Conservation (phyloP, 1,140 invertebrate genomes). For the Archivesica marissinica region DNA sequence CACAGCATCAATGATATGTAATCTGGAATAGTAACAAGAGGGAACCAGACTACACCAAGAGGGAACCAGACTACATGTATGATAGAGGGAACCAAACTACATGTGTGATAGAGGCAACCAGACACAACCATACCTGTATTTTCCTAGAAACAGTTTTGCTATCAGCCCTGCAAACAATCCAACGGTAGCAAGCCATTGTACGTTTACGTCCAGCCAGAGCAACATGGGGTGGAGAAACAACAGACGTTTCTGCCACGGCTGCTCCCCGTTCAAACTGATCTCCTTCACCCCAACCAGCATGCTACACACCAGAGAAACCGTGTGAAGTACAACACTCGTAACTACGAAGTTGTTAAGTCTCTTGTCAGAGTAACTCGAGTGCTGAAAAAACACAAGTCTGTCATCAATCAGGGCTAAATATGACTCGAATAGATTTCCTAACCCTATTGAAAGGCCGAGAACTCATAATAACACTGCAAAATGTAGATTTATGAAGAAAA, state of each 20-base stretch:
- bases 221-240: constrained; percentile 20
- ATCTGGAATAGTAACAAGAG: no score
- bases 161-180: constrained; percentile 22
- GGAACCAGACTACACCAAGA: no score
- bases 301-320: background rate
- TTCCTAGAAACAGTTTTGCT: constrained; percentile 59
- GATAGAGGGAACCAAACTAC: no score
- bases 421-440: no score
- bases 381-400: constrained; percentile 10
- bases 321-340: constrained; percentile 6
- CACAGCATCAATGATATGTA: constrained; percentile 34
- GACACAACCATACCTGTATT: constrained; percentile 62
- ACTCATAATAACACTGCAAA: no score
- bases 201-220: constrained; percentile 19
- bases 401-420: no score
- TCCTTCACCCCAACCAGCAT: background rate
- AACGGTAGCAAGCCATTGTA: background rate
- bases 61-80: no score
- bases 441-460: no score
- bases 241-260: background rate
- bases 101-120: no score
- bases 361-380: constrained; percentile 36
- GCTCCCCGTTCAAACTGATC: background rate
- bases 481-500: no score
- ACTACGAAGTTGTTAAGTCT: background rate